These are phyloP conservation scores for Boulengeromyrus knoepffleri DNA, from an alignment of 2,113 vertebrate species.

Conservation along the genomic window DNA sequence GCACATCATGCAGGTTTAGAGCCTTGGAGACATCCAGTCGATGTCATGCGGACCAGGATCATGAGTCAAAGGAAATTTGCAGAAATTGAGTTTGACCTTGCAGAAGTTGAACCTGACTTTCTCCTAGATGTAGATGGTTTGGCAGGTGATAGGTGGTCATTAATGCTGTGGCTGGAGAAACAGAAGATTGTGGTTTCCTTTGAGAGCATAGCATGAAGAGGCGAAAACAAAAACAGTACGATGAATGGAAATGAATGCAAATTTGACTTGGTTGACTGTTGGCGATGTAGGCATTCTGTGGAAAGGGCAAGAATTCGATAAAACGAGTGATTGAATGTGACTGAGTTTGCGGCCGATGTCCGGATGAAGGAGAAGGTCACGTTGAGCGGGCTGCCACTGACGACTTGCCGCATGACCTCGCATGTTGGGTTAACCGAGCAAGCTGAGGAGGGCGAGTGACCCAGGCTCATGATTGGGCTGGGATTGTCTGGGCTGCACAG, in stretches of 20 bases:
- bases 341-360: neutral
- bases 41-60: neutral
- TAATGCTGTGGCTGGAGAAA: neutral
- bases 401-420: neutral
- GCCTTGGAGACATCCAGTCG: neutral
- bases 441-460: neutral
- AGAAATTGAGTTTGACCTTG: neutral
- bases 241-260: neutral
- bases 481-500: slow-evolving; percentile 7
- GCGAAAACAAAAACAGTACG: neutral
- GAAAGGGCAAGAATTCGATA: neutral
- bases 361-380: neutral
- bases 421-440: neutral
- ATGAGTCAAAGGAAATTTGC: neutral
- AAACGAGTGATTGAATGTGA: neutral
- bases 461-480: slow-evolving; percentile 10
- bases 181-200: neutral
- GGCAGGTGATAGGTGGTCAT: neutral
- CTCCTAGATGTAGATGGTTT: neutral
- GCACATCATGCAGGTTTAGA: neutral
- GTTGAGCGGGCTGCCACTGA: neutral
- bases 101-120: neutral
- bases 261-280: neutral
- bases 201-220: neutral
- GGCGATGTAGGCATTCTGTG: neutral